Conservation (phyloP, 64 coral and sea anemone genomes). For the Montipora efflorescens region DNA sequence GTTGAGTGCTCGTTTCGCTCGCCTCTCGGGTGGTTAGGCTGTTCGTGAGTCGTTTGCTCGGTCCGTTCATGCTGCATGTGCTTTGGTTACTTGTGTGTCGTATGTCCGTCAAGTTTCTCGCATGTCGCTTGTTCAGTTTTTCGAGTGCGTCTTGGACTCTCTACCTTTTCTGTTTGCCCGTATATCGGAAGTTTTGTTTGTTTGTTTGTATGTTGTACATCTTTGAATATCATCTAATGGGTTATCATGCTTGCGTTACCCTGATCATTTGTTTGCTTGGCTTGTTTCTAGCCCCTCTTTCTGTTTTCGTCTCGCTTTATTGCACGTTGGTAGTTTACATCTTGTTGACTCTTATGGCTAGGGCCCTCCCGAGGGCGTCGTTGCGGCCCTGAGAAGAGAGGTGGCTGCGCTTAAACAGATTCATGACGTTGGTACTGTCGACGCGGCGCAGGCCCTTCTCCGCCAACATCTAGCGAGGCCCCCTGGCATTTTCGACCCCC, state of each 20-base stretch:
- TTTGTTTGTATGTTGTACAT: background rate
- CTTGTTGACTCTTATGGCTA: background rate
- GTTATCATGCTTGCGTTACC: no score
- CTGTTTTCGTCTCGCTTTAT: no score
- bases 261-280: no score
- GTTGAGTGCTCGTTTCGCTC: background rate
- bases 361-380: background rate
- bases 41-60: background rate
- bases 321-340: no score
- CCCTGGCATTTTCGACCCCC: no score
- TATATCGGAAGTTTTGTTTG: background rate
- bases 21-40: background rate
- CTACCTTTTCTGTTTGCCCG: background rate
- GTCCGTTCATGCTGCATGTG: background rate
- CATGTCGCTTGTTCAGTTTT: background rate
- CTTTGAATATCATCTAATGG: background rate
- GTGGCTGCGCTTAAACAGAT: no score
- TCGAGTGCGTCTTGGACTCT: background rate
- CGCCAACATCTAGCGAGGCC: no score
- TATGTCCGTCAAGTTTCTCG: background rate
- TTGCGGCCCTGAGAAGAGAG: no score
- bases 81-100: background rate
- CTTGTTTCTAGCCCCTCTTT: no score
- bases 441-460: no score
- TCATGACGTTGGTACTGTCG: no score